Conservation (phyloP, 2,888 invertebrate genomes). For the Cylloceria caligata region DNA sequence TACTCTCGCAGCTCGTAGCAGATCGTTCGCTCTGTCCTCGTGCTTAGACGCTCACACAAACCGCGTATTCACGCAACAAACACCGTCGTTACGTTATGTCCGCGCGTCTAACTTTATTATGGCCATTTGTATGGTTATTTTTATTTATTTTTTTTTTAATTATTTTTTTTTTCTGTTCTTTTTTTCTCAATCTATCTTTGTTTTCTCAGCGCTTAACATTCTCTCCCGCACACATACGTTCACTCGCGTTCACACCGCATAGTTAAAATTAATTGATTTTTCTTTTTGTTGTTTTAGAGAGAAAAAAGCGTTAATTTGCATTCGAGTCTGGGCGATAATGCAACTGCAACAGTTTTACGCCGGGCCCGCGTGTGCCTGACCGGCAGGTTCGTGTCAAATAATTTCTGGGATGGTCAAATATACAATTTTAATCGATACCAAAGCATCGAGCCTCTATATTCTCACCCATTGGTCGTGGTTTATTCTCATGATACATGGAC, state of each 20-base stretch:
- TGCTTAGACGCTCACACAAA: constrained; percentile 42
- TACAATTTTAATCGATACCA: not conserved
- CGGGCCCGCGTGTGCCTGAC: constrained; percentile 6
- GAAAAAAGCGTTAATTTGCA: constrained; percentile 40
- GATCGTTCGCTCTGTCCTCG: constrained; percentile 69
- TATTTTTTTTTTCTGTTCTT: constrained; percentile 54
- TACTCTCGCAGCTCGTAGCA: constrained; percentile 68
- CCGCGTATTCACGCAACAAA: constrained; percentile 42
- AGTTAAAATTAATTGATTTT: constrained; percentile 49
- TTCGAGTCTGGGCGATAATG: constrained; percentile 40
- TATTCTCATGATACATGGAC: not conserved
- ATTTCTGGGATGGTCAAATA: not conserved
- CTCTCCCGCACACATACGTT: constrained; percentile 43
- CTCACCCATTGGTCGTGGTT: not conserved
- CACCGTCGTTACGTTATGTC: constrained; percentile 58
- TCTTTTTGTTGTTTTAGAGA: constrained; percentile 33
- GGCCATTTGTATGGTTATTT: constrained; percentile 71
- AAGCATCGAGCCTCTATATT: constrained; percentile 16
- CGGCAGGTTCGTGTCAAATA: constrained; percentile 9
- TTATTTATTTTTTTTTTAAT: constrained; percentile 55
- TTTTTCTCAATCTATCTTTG: constrained; percentile 48
- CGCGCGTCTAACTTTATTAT: constrained; percentile 71
- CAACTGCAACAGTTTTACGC: too few species aligned
- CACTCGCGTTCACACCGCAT: constrained; percentile 30
- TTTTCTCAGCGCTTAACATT: constrained; percentile 1